Base-by-base conservation (phyloP, 2,888 invertebrate genomes). In the Sussaba pulchella region DNA sequence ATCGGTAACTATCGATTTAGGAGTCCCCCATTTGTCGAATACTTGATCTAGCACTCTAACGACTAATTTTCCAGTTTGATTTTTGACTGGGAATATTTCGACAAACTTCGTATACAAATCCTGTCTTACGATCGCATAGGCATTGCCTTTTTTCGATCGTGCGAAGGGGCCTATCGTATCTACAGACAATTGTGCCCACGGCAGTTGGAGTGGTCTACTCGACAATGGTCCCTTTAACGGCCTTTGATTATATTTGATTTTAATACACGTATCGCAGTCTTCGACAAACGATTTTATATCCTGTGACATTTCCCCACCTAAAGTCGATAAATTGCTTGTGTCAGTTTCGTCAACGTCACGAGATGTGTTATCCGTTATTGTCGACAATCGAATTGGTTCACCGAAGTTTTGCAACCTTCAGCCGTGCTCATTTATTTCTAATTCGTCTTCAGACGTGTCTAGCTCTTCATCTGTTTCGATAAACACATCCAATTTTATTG, bases 131-230 rank as follows among this genome's bases (percentile, higher is more conserved):
- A 77, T 63, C 0, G 71, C 41, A 24, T 81, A 54, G 4, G 17
- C 10, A 64, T 77, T 81, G 9, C 69, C 73, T 10, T 36, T 50
- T 14, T 77, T 73, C 9, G 81, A 61, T 9, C 64, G 64, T 0
- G 73, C 52, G 4, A 39, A 45, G 0, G 73, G 47, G 1, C 54
- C 77, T 10, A 77, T 64, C 0, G 77, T 47, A 12, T 80, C 79
- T 17, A 71, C 19, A 1, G 79, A 75, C 39, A 75, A 36, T 36
- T 69, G 67, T 14, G 73, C 31, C 81, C 77, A 81, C 2, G 81
- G 77, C 1, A 31, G 17, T 10, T 19, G 24, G 19, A 74, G 36
- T 1, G 81, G 74, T 64, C 74, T 45, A 1, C 70, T 74, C 9
- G 1, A 21, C 3, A 59, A 12, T 0, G n/a, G n/a, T 3, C 74